Evolutionary conservation across 2,113 vertebrate genomes (phyloP).

Genomic region (Ictidomys tridecemlineatus): DNA sequence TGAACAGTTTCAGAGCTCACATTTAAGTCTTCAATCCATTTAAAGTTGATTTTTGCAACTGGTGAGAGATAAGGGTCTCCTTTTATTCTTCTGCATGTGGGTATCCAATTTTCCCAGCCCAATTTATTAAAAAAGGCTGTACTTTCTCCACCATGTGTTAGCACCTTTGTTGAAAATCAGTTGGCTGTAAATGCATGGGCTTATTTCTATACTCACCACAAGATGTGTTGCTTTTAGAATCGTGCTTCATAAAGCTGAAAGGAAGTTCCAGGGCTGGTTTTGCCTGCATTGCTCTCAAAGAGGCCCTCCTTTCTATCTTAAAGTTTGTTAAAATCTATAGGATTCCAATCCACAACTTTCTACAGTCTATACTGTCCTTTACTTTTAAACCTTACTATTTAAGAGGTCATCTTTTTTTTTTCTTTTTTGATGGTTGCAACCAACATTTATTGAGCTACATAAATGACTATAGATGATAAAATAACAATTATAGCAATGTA

Average conservation of each 20-base stretch:
- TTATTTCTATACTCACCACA: neutral
- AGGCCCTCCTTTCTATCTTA: neutral
- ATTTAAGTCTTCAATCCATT: neutral
- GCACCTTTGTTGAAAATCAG: neutral
- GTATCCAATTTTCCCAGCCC: neutral
- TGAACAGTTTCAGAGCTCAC: neutral
- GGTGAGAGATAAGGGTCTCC: neutral
- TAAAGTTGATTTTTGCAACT: neutral
- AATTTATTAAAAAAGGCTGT: neutral
- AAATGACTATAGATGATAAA: too few species aligned
- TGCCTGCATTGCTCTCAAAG: neutral
- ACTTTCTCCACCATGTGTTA: neutral
- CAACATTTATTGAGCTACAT: too few species aligned
- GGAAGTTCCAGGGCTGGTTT: neutral
- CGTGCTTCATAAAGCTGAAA: neutral
- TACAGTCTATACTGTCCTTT: conserved; percentile 13
- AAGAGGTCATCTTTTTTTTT: neutral
- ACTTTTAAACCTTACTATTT: neutral
- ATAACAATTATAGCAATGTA: too few species aligned
- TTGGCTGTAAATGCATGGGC: neutral
- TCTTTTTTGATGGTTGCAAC: too few species aligned
- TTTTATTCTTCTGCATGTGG: neutral
- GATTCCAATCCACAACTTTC: conserved; percentile 26
- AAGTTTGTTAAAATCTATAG: conserved; percentile 20
- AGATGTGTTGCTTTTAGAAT: conserved; percentile 37